Percentiles rank a stretch among this genome's conserved stretches.
These are phyloP conservation scores for Parotia lawesii DNA, from an alignment of 2,113 vertebrate species.

Conservation along the genomic window DNA sequence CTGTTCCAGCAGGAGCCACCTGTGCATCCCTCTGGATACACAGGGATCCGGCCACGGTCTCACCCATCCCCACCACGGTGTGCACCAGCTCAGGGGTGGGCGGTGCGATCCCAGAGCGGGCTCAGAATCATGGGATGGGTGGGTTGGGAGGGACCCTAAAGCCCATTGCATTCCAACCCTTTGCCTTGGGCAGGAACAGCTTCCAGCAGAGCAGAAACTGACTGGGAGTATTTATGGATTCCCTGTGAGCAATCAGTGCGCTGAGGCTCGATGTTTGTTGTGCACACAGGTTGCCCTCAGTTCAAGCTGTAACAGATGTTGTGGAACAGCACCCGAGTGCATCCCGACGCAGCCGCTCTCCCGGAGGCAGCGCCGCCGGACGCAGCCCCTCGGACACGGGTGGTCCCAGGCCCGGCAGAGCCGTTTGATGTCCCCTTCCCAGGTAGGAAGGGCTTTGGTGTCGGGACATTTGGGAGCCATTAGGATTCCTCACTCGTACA, in stretches of 20 bases:
- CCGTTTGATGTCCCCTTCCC: not conserved
- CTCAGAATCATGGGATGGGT: rapidly evolving
- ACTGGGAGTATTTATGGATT: rapidly evolving
- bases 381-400: not conserved
- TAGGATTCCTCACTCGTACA: rapidly evolving
- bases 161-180: too few relatives aligned
- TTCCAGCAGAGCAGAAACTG: too few relatives aligned
- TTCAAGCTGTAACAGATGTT: not conserved
- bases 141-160: not conserved
- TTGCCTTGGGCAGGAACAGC: not conserved
- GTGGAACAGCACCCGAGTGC: rapidly evolving
- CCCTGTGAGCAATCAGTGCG: rapidly evolving
- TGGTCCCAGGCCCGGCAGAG: not conserved
- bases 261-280: rapidly evolving
- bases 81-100: not conserved
- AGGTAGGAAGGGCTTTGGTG: not conserved
- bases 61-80: not conserved
- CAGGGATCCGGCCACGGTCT: rapidly evolving
- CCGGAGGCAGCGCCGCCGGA: not conserved
- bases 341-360: not conserved
- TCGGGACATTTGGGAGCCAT: not conserved
- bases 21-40: not conserved
- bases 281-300: not conserved
- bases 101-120: rapidly evolving
- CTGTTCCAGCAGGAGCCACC: not conserved